Percentiles rank a stretch among this genome's conserved stretches.
Conservation (phyloP, 2,113 vertebrate species). For the Arenaria interpres region DNA sequence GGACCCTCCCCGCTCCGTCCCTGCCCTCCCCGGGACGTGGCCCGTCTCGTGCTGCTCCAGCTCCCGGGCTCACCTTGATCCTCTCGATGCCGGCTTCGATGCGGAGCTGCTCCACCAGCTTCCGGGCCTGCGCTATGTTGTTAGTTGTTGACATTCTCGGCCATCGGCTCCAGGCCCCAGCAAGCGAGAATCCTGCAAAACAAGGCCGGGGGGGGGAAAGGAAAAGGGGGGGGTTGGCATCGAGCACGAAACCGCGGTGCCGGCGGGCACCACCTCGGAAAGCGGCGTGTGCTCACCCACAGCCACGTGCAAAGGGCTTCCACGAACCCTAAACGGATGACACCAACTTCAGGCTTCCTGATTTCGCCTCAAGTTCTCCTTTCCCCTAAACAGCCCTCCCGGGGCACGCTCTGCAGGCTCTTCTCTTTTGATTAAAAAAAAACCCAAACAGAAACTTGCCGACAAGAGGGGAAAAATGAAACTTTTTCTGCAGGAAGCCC, state of each 20-base stretch:
- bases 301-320: background rate
- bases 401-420: background rate
- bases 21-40: fast-evolving
- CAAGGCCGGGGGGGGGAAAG: background rate
- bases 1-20: background rate
- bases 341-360: background rate
- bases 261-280: fast-evolving
- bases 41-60: fast-evolving
- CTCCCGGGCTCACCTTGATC: slow-evolving; percentile 84
- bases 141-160: slow-evolving; percentile 92
- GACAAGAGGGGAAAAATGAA: background rate
- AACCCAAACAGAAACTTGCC: background rate
- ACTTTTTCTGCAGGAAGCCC: background rate
- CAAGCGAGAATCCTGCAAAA: slow-evolving; percentile 15
- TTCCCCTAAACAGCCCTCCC: background rate
- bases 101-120: slow-evolving; percentile 97
- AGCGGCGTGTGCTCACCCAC: fast-evolving
- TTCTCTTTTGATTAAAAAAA: background rate
- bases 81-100: slow-evolving; percentile 93
- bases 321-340: background rate
- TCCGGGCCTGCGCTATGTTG: slow-evolving; percentile 93
- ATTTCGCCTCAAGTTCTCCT: background rate
- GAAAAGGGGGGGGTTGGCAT: background rate
- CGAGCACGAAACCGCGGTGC: fast-evolving
- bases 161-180: slow-evolving; percentile 75